Conservation (phyloP, 2,113 vertebrate species). For the Nothocercus julius region DNA sequence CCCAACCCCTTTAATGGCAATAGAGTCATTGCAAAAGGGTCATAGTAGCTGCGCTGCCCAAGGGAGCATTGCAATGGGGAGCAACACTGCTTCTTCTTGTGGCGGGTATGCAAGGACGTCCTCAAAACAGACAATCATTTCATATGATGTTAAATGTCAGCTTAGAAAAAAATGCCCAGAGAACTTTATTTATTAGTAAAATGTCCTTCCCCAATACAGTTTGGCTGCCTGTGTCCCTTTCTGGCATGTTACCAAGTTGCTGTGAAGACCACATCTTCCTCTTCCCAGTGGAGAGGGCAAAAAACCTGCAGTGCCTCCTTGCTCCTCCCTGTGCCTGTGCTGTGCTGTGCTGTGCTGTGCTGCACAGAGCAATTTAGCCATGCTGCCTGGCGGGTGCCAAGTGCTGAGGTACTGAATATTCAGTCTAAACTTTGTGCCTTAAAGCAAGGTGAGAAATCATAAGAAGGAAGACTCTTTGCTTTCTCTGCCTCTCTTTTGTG, state of each 20-base stretch:
- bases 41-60: background rate
- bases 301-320: background rate
- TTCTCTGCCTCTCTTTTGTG: background rate
- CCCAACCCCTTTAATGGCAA: background rate
- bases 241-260: background rate
- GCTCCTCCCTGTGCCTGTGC: background rate
- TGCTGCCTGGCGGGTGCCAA: background rate
- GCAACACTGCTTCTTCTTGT: background rate
- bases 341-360: background rate
- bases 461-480: background rate
- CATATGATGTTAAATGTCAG: background rate
- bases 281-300: background rate
- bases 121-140: background rate
- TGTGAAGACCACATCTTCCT: background rate
- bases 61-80: background rate
- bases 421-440: background rate
- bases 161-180: background rate
- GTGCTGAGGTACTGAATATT: conserved; percentile 2
- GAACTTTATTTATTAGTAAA: background rate
- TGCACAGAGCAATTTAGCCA: background rate
- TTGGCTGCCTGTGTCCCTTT: background rate
- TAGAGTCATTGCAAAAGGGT: background rate
- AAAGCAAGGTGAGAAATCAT: conserved; percentile 2
- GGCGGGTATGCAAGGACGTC: background rate
- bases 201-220: background rate